These are phyloP conservation scores for Theropithecus gelada DNA, from an alignment of 2,113 vertebrate genomes.

Conservation along the genomic window DNA sequence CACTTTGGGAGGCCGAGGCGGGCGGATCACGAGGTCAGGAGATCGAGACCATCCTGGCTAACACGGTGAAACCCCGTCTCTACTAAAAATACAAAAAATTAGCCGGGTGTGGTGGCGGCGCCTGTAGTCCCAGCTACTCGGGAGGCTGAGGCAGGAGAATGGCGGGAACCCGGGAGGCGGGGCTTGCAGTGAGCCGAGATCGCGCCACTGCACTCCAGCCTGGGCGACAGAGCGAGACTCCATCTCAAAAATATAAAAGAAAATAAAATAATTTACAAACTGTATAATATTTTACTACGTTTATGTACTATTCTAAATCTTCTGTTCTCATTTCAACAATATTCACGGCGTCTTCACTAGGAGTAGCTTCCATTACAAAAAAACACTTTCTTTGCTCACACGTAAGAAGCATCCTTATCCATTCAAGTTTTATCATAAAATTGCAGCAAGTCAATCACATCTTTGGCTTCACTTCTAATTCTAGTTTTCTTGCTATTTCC, in stretches of 20 bases:
- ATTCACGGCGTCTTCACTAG: neutral
- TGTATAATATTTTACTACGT: neutral
- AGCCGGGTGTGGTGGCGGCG: accelerated
- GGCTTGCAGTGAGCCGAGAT: too few species aligned
- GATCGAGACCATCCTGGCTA: too few species aligned
- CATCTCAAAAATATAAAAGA: too few species aligned
- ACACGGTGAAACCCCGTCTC: too few species aligned
- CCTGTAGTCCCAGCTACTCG: too few species aligned
- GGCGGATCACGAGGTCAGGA: too few species aligned
- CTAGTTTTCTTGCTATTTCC: neutral
- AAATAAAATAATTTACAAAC: neutral
- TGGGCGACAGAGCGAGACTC: accelerated
- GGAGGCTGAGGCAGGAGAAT: too few species aligned
- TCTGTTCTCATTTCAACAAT: neutral
- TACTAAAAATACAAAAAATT: too few species aligned
- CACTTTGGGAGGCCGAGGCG: too few species aligned
- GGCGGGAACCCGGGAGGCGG: accelerated
- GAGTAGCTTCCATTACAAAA: neutral
- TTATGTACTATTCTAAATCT: neutral
- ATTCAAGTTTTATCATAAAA: neutral
- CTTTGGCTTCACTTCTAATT: neutral
- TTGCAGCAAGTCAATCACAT: neutral
- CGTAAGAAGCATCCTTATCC: neutral
- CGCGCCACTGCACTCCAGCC: too few species aligned
- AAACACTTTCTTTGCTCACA: neutral